Percentiles rank a stretch among this genome's conserved stretches.
These are phyloP conservation scores for Sus cebifrons DNA, from an alignment of 2,797 vertebrate species.

Conservation along the genomic window DNA sequence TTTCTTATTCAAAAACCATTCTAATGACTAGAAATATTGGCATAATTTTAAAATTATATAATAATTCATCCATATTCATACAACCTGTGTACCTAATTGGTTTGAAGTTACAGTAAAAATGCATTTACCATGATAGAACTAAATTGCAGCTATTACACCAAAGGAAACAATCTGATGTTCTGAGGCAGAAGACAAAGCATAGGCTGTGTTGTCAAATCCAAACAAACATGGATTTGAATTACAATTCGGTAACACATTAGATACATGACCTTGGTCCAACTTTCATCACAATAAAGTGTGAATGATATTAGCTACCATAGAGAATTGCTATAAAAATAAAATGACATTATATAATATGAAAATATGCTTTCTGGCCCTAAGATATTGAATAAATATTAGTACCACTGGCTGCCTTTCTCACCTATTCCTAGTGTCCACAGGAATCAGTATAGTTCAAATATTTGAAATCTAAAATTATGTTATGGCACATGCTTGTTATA, in stretches of 20 bases:
- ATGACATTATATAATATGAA: slow-evolving; percentile 11
- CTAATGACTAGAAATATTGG: background rate
- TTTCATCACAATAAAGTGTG: background rate
- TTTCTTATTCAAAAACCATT: slow-evolving; percentile 20
- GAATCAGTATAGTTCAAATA: background rate
- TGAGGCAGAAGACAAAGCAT: slow-evolving; percentile 42
- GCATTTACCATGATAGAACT: slow-evolving; percentile 6
- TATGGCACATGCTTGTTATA: background rate
- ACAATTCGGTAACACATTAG: background rate
- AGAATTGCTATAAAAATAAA: slow-evolving; percentile 58
- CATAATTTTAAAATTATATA: slow-evolving; percentile 52
- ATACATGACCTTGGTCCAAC: background rate
- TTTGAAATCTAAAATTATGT: slow-evolving; percentile 61
- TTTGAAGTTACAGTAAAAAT: slow-evolving; percentile 26
- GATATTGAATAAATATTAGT: slow-evolving; percentile 8
- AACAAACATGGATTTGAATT: slow-evolving; percentile 57
- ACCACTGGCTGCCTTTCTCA: background rate
- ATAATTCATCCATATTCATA: slow-evolving; percentile 38
- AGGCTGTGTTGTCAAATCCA: background rate
- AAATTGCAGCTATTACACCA: slow-evolving; percentile 31
- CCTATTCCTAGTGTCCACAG: background rate
- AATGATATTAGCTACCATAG: slow-evolving; percentile 27
- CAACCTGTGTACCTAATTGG: background rate
- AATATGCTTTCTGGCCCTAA: slow-evolving; percentile 31
- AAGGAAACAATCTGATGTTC: slow-evolving; percentile 12